Evolutionary conservation across 2,888 invertebrate species (phyloP), one percentile per base, ranked within the genome.

Genomic region (Phortica okadai): DNA sequence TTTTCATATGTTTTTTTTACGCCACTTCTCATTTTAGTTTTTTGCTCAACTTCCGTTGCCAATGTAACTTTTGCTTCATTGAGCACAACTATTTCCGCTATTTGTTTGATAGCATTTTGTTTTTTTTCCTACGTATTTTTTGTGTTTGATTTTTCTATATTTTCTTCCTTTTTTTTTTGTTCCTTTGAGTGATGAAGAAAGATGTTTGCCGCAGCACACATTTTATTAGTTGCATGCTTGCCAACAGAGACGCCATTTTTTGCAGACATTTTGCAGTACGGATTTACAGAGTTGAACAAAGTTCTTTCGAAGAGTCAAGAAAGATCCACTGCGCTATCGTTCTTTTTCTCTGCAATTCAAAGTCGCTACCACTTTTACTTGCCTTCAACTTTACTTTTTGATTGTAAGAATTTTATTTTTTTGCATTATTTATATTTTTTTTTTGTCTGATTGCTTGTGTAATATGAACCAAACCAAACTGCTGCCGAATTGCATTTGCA

Each of bases 81-180:
- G 64, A 70, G 33, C 62, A 14, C 75, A 75, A 72, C 72, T 69
- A 75, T 75, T 75, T 75, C 64, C 64, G 70, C 41, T 56, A 54
- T 64, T 64, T 64, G 62, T 62, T 64, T 41, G 67, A 64, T 41
- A 41, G n/a, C 14, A 16, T 21, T 62, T 62, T 62, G 16, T 62
- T 21, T 62, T 21, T 11, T 16, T n/a, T 10, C 16, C 62, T n/a
- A 7, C n/a, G 21, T 42, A 11, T 4, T 66, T 41, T 16, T 62
- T 50, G 6, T 50, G 33, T 33, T n/a, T 54, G 54, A 14, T 54
- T 54, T 54, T 54, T 54, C 54, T 54, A 3, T 54, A 14, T 54
- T 54, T 54, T 2, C n/a, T 1, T 50, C 1, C 8, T 7, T 21
- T 58, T 41, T 6, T 14, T 41, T 14, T 16, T 66, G 42, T 11